phyloP scores from a whole-genome alignment of 2,113 vertebrate genomes.

The Pholis gunnellus region DNA sequence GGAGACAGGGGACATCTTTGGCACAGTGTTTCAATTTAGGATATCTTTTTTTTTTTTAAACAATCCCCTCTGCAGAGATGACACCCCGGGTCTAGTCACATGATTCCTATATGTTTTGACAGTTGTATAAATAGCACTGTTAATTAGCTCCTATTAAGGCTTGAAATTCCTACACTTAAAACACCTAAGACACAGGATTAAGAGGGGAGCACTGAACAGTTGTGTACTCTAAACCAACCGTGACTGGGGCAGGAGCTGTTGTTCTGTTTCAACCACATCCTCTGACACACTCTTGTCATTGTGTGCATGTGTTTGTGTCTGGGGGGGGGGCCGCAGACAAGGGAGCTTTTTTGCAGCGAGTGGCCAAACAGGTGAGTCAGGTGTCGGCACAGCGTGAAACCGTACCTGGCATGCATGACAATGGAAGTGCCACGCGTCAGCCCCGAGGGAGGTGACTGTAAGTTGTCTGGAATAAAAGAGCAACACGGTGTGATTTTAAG shows the following conservation, averaged over 20 bases:
- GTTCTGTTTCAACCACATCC: slow-evolving; percentile 73
- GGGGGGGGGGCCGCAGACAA: slow-evolving; percentile 43
- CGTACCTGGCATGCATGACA: slow-evolving; percentile 67
- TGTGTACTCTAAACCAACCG: slow-evolving; percentile 44
- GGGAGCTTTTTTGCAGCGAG: slow-evolving; percentile 51
- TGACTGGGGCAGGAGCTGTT: slow-evolving; percentile 57
- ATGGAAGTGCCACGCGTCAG: slow-evolving; percentile 71
- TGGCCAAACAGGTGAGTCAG: slow-evolving; percentile 81
- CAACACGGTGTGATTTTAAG: slow-evolving; percentile 16
- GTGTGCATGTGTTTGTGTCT: slow-evolving; percentile 33
- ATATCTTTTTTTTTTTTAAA: no score
- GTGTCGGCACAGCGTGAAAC: slow-evolving; percentile 71
- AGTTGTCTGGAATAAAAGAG: slow-evolving; percentile 41
- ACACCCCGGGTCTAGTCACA: slow-evolving; percentile 7
- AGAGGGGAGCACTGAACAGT: slow-evolving; percentile 25
- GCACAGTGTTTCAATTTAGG: slow-evolving; percentile 28
- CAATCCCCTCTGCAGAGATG: slow-evolving; percentile 4
- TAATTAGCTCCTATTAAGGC: slow-evolving; percentile 51
- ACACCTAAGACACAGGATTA: slow-evolving; percentile 51
- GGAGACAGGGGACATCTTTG: slow-evolving; percentile 42
- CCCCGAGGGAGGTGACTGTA: slow-evolving; percentile 53
- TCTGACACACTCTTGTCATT: slow-evolving; percentile 46
- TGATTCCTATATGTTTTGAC: slow-evolving; percentile 50
- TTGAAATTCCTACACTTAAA: slow-evolving; percentile 45
- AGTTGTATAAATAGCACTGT: slow-evolving; percentile 47